These are phyloP conservation scores for Lymantria monacha DNA, from an alignment of 2,888 invertebrate genomes.

Conservation along the genomic window DNA sequence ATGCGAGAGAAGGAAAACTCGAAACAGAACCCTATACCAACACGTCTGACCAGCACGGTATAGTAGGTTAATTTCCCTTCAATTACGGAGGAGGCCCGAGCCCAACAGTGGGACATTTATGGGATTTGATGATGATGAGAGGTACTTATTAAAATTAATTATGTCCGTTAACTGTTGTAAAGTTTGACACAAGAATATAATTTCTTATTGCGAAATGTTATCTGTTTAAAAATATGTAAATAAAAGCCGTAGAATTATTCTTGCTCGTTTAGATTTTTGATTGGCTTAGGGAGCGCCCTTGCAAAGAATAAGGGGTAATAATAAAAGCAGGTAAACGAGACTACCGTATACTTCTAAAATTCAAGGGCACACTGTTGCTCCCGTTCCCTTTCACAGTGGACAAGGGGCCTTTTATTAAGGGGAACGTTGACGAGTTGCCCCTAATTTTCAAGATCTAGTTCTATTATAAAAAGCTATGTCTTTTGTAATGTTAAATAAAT, in stretches of 20 bases:
- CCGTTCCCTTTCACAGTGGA: not conserved
- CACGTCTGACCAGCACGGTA: too few relatives aligned
- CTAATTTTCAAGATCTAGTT: not conserved
- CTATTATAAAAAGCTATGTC: not conserved
- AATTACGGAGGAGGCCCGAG: too few relatives aligned
- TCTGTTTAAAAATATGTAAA: not conserved
- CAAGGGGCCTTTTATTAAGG: not conserved
- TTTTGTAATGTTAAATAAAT: slow-evolving; percentile 3
- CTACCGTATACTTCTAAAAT: slow-evolving; percentile 1
- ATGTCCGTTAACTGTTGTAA: too few relatives aligned
- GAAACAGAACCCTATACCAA: too few relatives aligned
- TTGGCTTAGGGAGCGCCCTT: not conserved
- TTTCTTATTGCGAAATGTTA: not conserved
- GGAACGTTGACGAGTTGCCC: not conserved
- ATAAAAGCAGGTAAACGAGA: slow-evolving; percentile 14
- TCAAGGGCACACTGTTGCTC: slow-evolving; percentile 2
- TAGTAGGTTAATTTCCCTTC: too few relatives aligned
- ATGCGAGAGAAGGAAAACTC: too few relatives aligned
- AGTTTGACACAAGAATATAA: not conserved
- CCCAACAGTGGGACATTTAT: too few relatives aligned
- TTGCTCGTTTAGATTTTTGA: not conserved
- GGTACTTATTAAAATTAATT: too few relatives aligned
- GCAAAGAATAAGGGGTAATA: slow-evolving; percentile 3
- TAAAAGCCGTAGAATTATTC: not conserved
- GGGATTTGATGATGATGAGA: too few relatives aligned